Conservation (phyloP, 2,888 invertebrate genomes). For the Andrena marginata region DNA sequence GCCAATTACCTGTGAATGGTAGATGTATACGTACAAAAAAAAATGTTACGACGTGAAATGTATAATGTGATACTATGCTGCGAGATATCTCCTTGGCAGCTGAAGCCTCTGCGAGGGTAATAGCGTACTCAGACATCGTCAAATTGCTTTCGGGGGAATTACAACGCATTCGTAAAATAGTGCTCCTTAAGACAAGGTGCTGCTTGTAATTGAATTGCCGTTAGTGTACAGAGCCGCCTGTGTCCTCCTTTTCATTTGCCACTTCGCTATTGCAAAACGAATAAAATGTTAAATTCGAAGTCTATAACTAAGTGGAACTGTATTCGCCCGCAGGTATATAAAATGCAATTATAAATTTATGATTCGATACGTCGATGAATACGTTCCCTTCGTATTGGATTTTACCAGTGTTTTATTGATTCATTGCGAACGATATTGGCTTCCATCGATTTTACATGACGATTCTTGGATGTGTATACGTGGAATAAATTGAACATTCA, state of each 20-base stretch:
- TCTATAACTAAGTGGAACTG: background rate
- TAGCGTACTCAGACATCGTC: background rate
- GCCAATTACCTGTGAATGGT: background rate
- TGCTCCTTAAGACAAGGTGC: conserved; percentile 12
- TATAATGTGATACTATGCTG: background rate
- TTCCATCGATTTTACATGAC: too few relatives aligned
- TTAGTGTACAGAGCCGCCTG: background rate
- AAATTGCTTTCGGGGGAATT: conserved; percentile 23
- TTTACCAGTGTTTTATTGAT: too few relatives aligned
- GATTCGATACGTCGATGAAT: too few relatives aligned
- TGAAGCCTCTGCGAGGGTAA: background rate
- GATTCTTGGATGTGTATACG: too few relatives aligned
- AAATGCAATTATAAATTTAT: too few relatives aligned
- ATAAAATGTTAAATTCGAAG: background rate
- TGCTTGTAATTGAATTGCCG: conserved; percentile 35
- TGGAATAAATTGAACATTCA: too few relatives aligned
- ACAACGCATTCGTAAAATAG: conserved; percentile 15
- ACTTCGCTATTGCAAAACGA: background rate
- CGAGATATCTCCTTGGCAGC: background rate
- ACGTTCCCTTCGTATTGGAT: too few relatives aligned
- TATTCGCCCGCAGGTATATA: too few relatives aligned
- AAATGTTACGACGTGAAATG: background rate
- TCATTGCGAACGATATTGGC: too few relatives aligned
- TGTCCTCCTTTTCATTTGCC: background rate
- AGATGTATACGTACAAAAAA: background rate